A percentile compares a stretch with the other conserved stretches of the same genome.
These are phyloP conservation scores for Sepiola atlantica DNA, from an alignment of 2,888 invertebrate genomes.

Conservation along the genomic window DNA sequence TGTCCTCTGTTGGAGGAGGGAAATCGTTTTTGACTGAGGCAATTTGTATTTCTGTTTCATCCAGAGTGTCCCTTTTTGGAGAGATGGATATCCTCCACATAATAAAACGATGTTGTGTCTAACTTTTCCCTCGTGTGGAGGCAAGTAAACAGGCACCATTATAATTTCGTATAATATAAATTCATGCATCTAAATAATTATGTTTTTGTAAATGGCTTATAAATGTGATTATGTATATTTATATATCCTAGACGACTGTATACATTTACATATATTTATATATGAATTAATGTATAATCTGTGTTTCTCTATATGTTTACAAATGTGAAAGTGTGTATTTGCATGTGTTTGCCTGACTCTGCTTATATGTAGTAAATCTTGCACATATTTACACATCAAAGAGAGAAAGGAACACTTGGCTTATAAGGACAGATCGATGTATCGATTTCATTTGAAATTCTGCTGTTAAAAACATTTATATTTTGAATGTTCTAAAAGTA, in stretches of 20 bases:
- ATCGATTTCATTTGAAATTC: not conserved
- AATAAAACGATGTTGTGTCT: too few relatives aligned
- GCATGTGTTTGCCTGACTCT: not conserved
- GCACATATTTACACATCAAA: not conserved
- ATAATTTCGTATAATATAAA: too few relatives aligned
- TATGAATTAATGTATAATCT: not conserved
- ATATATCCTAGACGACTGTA: not conserved
- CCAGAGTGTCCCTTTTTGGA: too few relatives aligned
- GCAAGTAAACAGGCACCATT: too few relatives aligned
- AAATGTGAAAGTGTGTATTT: not conserved
- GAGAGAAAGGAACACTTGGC: slow-evolving; percentile 11
- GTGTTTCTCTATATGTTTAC: not conserved
- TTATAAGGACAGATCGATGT: not conserved
- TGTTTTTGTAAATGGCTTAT: not conserved
- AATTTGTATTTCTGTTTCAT: too few relatives aligned
- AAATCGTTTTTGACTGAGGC: too few relatives aligned
- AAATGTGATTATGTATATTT: not conserved
- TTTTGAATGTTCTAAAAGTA: slow-evolving; percentile 6
- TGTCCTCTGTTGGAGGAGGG: not conserved
- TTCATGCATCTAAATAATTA: not conserved
- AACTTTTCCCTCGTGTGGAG: too few relatives aligned
- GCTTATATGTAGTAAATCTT: not conserved
- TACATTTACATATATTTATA: not conserved
- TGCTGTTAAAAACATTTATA: not conserved
- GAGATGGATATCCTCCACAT: too few relatives aligned